Percentiles rank a stretch among this genome's conserved stretches.
Conservation (phyloP, 2,888 invertebrate species). For the Micoletzkya japonica region DNA sequence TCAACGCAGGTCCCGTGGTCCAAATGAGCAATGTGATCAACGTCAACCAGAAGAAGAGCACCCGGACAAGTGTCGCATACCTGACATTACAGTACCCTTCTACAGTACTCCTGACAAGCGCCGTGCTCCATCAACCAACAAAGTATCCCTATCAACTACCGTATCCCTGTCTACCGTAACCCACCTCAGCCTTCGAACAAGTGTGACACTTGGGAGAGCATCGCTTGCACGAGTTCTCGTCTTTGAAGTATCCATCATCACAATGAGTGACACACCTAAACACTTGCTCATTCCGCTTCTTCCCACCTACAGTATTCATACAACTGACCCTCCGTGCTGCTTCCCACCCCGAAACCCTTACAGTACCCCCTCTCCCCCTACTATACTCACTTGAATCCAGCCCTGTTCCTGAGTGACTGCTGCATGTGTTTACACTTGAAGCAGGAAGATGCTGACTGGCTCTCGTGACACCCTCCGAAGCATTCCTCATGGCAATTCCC, state of each 20-base stretch:
- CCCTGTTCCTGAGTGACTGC: constrained; percentile 56
- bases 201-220: constrained; percentile 59
- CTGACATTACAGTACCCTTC: constrained; percentile 30
- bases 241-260: constrained; percentile 59
- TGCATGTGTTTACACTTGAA: constrained; percentile 60
- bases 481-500: constrained; percentile 59
- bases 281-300: background rate
- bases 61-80: constrained; percentile 61
- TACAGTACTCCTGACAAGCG: no score
- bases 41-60: constrained; percentile 59
- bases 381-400: constrained; percentile 56
- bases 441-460: constrained; percentile 54
- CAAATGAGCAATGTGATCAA: constrained; percentile 53
- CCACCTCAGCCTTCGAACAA: constrained; percentile 55
- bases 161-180: background rate
- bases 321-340: no score
- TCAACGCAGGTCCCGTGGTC: constrained; percentile 63
- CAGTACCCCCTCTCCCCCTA: background rate
- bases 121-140: constrained; percentile 11
- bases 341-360: background rate
- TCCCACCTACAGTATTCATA: no score
- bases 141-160: background rate
- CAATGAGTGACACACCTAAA: constrained; percentile 58
- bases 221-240: constrained; percentile 57
- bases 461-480: constrained; percentile 53